phyloP scores from a whole-genome alignment of 2,113 vertebrate genomes.

The Plecturocebus donacophilus region DNA sequence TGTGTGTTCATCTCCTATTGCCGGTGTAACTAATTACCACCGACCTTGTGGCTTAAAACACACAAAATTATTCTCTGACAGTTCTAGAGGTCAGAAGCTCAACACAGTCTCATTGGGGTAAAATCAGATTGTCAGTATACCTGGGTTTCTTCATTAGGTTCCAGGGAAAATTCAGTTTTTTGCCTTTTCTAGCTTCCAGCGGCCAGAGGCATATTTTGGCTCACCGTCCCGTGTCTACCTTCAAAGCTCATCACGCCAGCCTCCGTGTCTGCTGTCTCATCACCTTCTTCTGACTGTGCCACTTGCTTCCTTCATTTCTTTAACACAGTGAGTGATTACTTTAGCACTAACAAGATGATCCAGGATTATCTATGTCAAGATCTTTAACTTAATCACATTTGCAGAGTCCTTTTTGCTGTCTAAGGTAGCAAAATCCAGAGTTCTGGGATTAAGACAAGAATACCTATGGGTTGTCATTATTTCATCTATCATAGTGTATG shows the following conservation, averaged over 20 bases:
- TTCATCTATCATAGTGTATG: neutral
- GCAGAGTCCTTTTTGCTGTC: neutral
- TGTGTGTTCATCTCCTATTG: accelerated
- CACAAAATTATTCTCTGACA: neutral
- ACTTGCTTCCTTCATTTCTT: neutral
- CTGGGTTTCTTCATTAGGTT: neutral
- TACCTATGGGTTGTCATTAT: neutral
- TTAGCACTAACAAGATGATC: neutral
- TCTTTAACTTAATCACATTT: neutral
- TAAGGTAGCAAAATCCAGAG: neutral
- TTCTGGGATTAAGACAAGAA: neutral
- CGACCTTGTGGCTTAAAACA: neutral
- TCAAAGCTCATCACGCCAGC: neutral
- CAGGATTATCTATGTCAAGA: neutral
- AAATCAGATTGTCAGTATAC: neutral
- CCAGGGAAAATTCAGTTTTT: accelerated
- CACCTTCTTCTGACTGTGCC: neutral
- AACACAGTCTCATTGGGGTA: accelerated
- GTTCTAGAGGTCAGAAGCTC: neutral
- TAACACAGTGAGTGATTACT: neutral
- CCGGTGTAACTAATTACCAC: accelerated
- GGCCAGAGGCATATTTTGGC: accelerated
- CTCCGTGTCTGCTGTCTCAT: neutral
- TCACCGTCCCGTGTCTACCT: accelerated
- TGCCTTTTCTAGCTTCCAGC: neutral